Percentiles rank a stretch among this genome's conserved stretches.
Evolutionary conservation across 2,113 vertebrate genomes (phyloP).

Genomic region (Candoia aspera): DNA sequence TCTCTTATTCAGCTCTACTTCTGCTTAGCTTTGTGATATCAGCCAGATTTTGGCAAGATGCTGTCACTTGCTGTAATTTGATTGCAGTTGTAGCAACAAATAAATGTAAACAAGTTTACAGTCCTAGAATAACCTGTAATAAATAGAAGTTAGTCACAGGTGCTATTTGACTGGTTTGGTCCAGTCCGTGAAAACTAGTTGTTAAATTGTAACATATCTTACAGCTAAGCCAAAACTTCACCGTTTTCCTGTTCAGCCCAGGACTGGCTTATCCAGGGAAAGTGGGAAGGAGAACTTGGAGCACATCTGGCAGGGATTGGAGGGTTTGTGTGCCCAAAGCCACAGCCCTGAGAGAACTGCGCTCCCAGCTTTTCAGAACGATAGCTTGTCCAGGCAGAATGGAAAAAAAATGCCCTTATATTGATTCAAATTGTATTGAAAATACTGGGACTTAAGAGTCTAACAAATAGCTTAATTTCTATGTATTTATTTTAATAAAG

Average conservation of each 20-base stretch:
- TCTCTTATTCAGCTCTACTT: background rate
- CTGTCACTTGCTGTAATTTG: background rate
- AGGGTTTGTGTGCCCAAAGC: background rate
- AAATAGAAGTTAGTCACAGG: background rate
- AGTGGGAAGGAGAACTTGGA: background rate
- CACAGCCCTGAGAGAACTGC: background rate
- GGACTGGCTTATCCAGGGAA: background rate
- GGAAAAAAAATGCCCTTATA: background rate
- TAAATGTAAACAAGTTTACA: background rate
- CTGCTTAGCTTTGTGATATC: background rate
- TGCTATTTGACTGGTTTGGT: background rate
- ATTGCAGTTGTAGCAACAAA: background rate
- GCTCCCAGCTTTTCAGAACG: background rate
- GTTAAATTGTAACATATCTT: background rate
- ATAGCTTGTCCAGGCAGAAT: background rate
- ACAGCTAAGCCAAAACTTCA: background rate
- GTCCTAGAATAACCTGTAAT: background rate
- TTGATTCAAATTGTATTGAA: background rate
- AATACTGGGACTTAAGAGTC: background rate
- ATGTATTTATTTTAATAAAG: background rate
- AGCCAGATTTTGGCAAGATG: background rate
- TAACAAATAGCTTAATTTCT: background rate
- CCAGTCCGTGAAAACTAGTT: background rate
- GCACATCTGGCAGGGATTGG: background rate
- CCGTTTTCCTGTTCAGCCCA: background rate